Base-by-base conservation (phyloP, 2,888 invertebrate genomes). In the Stratiomys singularior region DNA sequence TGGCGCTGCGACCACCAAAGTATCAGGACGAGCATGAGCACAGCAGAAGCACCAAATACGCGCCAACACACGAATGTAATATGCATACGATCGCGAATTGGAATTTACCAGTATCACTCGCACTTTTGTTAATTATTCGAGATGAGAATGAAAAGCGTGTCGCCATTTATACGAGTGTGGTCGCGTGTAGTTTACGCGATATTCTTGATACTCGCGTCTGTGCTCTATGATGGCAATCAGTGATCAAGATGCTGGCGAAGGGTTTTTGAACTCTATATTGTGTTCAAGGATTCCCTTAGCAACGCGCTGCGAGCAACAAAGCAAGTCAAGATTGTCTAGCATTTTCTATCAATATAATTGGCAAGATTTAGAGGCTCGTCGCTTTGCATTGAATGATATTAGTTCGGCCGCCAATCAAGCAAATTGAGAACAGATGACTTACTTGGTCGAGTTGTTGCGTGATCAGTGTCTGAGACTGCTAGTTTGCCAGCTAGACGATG, bases 211-310 rank as follows among this genome's bases (percentile, higher is more conserved):
- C 5, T 37, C 37, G 37, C 37, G 37, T 37, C 37, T 37, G 37
- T 37, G 37, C 37, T 37, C 37, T 37, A 37, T 37, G 37, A 37
- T 37, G 3, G 37, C 37, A 9, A 37, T 37, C 37, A 9, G 52
- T 13, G 18, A 13, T 52, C 52, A 15, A n/a, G 52, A 52, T 52
- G 52, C 18, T 52, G 52, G 52, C 72, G 21, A 60, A 76, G 64
- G 76, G 76, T 76, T 76, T 74, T 76, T 76, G 76, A 76, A 76
- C 76, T 76, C 64, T 76, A 46, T 46, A 76, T 76, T 63, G 44
- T 63, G 63, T 46, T 63, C 76, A 76, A 76, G 76, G 76, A 76
- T 76, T 52, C 76, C 15, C 74, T 58, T 60, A 21, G 74, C 21
- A 72, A 72, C 71, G 1, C 47, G 18, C 15, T 9, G 25, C 13